Percentiles rank a stretch among this genome's conserved stretches.
Evolutionary conservation across 2,888 invertebrate species (phyloP).

Genomic region (Vesta saturnalis): DNA sequence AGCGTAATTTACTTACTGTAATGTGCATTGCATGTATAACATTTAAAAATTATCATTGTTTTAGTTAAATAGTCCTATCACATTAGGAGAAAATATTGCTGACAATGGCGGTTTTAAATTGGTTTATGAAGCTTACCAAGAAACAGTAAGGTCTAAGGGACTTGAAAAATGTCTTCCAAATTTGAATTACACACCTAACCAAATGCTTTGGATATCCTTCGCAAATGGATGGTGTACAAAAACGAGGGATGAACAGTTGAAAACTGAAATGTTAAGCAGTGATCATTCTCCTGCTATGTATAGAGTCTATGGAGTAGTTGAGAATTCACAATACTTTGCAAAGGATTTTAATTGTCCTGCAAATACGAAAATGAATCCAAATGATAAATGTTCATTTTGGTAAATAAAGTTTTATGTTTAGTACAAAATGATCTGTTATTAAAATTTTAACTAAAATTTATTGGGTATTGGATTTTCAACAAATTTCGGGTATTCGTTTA

Average conservation of each 20-base stretch:
- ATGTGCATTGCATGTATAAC: neutral
- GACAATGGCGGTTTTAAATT: constrained; percentile 95
- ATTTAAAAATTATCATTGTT: constrained; percentile 29
- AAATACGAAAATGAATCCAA: constrained; percentile 71
- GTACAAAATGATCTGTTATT: too few relatives aligned
- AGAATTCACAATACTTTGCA: constrained; percentile 70
- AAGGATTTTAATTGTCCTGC: constrained; percentile 70
- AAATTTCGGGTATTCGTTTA: too few relatives aligned
- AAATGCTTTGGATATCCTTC: constrained; percentile 85
- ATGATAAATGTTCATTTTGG: constrained; percentile 71
- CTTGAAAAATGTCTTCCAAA: constrained; percentile 74
- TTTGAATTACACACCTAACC: constrained; percentile 71
- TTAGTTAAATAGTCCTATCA: constrained; percentile 89
- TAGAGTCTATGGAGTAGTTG: constrained; percentile 70
- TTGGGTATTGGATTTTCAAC: too few relatives aligned
- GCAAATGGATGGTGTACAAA: constrained; percentile 91
- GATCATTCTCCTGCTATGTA: constrained; percentile 75
- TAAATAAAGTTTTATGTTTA: constrained; percentile 49
- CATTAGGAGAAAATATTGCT: constrained; percentile 94
- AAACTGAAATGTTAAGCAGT: constrained; percentile 82
- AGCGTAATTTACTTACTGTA: neutral
- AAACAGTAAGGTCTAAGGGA: constrained; percentile 73
- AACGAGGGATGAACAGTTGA: constrained; percentile 73
- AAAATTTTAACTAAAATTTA: too few relatives aligned
- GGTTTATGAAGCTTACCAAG: constrained; percentile 84